Evolutionary conservation across 1,140 invertebrate genomes (phyloP).

Genomic region (Dendroctonus valens): DNA sequence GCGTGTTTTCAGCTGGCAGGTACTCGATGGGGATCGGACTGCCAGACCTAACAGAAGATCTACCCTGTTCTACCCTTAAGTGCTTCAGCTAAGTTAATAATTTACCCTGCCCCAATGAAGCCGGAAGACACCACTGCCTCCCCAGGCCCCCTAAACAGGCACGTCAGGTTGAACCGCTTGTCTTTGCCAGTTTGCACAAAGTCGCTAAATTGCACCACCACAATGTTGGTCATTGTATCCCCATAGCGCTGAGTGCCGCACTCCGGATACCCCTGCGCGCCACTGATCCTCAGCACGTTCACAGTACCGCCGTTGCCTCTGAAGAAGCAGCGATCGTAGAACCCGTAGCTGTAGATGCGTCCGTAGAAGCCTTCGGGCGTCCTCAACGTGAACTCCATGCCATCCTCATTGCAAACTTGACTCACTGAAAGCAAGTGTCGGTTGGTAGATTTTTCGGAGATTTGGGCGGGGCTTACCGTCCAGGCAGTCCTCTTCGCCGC

Average conservation of each 20-base stretch:
- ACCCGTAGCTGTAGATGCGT: conserved; percentile 88
- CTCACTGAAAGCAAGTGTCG: conserved; percentile 57
- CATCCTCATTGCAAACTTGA: conserved; percentile 88
- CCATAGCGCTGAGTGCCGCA: conserved; percentile 90
- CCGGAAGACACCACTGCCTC: conserved; percentile 91
- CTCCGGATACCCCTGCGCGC: conserved; percentile 82
- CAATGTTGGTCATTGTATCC: conserved; percentile 90
- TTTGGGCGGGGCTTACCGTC: conserved; percentile 63
- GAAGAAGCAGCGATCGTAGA: conserved; percentile 88
- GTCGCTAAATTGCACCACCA: conserved; percentile 91
- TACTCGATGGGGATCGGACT: conserved; percentile 90
- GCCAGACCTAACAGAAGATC: conserved; percentile 63
- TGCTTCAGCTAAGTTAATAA: not conserved
- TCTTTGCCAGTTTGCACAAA: conserved; percentile 88
- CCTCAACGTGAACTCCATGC: conserved; percentile 88
- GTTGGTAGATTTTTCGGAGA: not conserved
- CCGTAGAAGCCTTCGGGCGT: conserved; percentile 87
- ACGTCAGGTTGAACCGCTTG: conserved; percentile 89
- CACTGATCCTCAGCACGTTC: conserved; percentile 81
- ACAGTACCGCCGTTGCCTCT: conserved; percentile 81
- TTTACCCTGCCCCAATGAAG: conserved; percentile 83
- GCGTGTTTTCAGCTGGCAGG: conserved; percentile 83
- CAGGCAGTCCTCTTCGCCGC: conserved; percentile 71
- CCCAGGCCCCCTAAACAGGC: conserved; percentile 84
- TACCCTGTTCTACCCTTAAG: not conserved